phyloP scores from a whole-genome alignment of 2,888 invertebrate species.

The Sepiola atlantica region DNA sequence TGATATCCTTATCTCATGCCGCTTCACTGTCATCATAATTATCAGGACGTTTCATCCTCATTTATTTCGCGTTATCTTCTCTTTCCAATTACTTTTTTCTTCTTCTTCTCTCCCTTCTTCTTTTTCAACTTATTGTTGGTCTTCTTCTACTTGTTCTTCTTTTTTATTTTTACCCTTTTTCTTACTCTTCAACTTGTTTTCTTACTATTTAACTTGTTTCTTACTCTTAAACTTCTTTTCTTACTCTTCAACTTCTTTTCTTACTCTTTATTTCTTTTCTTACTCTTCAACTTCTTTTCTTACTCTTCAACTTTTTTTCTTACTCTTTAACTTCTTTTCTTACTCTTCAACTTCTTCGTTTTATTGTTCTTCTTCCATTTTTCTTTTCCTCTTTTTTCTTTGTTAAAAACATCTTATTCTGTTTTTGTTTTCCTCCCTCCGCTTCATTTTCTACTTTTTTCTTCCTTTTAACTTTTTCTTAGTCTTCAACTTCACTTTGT shows the following conservation, averaged over 20 bases:
- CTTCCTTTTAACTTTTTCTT: no score
- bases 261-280: neutral
- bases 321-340: neutral
- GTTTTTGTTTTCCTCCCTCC: no score
- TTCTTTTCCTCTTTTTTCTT: neutral
- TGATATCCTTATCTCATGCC: neutral
- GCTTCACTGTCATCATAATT: neutral
- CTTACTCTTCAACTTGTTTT: no score
- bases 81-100: neutral
- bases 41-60: neutral
- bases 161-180: no score
- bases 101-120: neutral
- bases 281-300: neutral
- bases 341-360: neutral
- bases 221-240: no score
- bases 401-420: no score
- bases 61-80: neutral
- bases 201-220: no score
- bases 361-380: neutral
- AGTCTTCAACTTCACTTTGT: no score
- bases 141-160: no score
- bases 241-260: neutral
- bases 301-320: neutral
- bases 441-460: no score
- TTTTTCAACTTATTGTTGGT: no score